A percentile compares a stretch with the other conserved stretches of the same genome.
phyloP scores from a whole-genome alignment of 1,140 invertebrate genomes.

The Matsumurasca onukii region DNA sequence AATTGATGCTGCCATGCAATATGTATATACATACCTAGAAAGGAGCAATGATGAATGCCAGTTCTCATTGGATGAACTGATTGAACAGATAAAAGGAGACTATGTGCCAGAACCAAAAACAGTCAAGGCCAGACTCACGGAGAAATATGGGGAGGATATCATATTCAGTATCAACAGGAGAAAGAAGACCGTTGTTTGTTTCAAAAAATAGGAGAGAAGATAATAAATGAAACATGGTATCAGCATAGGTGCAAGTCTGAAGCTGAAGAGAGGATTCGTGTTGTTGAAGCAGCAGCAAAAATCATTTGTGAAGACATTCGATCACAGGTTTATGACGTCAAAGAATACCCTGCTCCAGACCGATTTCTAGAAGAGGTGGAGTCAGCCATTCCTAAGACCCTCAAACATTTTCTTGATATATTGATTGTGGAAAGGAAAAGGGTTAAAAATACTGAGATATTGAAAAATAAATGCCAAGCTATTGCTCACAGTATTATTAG shows the following conservation, averaged over 20 bases:
- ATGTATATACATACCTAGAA: slow-evolving; percentile 12
- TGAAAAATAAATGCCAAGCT: slow-evolving; percentile 42
- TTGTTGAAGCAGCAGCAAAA: slow-evolving; percentile 39
- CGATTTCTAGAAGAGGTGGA: slow-evolving; percentile 33
- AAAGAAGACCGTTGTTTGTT: slow-evolving; percentile 41
- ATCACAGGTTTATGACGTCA: slow-evolving; percentile 41
- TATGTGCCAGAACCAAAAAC: slow-evolving; percentile 18
- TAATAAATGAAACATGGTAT: slow-evolving; percentile 39
- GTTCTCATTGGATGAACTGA: slow-evolving; percentile 13
- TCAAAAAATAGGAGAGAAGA: slow-evolving; percentile 39
- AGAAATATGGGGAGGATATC: slow-evolving; percentile 23
- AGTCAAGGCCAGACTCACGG: not conserved
- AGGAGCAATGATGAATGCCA: slow-evolving; percentile 9
- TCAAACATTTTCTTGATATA: slow-evolving; percentile 32
- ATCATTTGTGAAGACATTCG: slow-evolving; percentile 42
- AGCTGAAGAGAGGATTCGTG: slow-evolving; percentile 36
- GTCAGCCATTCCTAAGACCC: slow-evolving; percentile 26
- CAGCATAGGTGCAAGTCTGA: slow-evolving; percentile 27
- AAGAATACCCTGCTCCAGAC: slow-evolving; percentile 44
- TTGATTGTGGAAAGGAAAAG: slow-evolving; percentile 33
- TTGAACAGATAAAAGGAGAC: not conserved
- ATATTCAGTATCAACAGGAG: slow-evolving; percentile 26
- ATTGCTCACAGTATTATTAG: slow-evolving; percentile 47
- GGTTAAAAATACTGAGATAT: slow-evolving; percentile 5
- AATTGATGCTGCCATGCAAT: slow-evolving; percentile 10